Evolutionary conservation across 35 echinoderm and acorn worm genomes (phyloP).

Genomic region (Ophiothrix spiculata): DNA sequence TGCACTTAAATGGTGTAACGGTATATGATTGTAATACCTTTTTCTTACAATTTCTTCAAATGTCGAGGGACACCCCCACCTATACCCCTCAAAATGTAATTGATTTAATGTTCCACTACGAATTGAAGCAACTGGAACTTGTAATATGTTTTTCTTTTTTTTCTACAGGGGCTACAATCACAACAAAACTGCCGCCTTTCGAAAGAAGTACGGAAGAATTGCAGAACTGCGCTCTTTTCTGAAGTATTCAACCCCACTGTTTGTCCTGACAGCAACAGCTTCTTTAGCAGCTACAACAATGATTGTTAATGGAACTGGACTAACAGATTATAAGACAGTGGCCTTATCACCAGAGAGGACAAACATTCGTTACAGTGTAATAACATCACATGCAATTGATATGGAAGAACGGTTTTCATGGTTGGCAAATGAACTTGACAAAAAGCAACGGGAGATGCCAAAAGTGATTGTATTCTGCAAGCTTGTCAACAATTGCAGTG

Average conservation of each 20-base stretch:
- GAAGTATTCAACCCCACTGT: neutral
- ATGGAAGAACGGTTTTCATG: neutral
- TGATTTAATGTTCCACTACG: too few relatives aligned
- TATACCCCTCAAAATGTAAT: too few relatives aligned
- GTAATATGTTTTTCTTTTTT: too few relatives aligned
- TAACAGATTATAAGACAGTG: neutral
- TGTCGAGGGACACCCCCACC: too few relatives aligned
- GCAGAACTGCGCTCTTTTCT: neutral
- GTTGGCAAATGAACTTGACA: neutral
- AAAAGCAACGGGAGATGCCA: neutral
- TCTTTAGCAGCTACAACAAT: neutral
- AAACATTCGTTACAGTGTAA: neutral
- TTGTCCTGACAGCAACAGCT: neutral
- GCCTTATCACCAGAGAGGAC: neutral
- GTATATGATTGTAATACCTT: too few relatives aligned
- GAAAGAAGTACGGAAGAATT: neutral
- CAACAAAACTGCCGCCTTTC: neutral
- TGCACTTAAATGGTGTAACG: too few relatives aligned
- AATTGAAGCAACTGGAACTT: too few relatives aligned
- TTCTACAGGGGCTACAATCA: neutral
- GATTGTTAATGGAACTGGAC: neutral
- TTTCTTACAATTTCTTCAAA: too few relatives aligned
- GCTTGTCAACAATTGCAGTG: neutral
- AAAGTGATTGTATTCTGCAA: neutral
- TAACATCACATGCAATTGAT: neutral